These are phyloP conservation scores for Microcebus lehilahytsara DNA, from an alignment of 2,113 vertebrate genomes.

Conservation along the genomic window DNA sequence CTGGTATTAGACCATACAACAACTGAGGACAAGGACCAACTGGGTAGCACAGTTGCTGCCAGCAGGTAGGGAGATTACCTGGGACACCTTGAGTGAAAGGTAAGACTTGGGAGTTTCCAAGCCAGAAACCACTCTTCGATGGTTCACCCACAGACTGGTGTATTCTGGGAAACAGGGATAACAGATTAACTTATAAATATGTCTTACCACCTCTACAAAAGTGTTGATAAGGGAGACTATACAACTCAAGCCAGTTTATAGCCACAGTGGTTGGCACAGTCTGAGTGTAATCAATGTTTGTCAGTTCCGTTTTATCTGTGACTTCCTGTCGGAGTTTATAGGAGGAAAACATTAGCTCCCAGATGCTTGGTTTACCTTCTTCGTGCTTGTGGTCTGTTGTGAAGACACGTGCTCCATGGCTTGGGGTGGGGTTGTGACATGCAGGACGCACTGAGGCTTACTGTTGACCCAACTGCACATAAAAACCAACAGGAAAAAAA, in stretches of 20 bases:
- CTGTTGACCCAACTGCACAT: not conserved
- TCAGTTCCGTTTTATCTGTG: not conserved
- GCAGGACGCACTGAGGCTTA: not conserved
- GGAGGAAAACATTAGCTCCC: not conserved
- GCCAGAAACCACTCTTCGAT: not conserved
- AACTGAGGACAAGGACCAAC: not conserved
- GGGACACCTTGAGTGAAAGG: not conserved
- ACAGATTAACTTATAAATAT: not conserved
- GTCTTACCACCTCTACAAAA: not conserved
- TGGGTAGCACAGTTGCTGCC: not conserved
- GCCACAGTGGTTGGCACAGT: not conserved
- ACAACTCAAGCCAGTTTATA: not conserved
- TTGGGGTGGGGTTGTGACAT: not conserved
- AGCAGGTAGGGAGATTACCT: not conserved
- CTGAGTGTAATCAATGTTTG: not conserved
- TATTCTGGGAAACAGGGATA: not conserved
- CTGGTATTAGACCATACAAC: not conserved
- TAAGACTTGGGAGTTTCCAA: not conserved
- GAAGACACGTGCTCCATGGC: not conserved
- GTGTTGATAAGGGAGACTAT: not conserved
- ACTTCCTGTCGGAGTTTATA: not conserved
- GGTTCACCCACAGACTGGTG: not conserved
- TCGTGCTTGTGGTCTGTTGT: not conserved
- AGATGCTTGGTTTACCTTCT: not conserved
- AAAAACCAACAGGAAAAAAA: not conserved